Evolutionary conservation across 2,888 invertebrate species (phyloP), one percentile per base, ranked within the genome.

Genomic region (Nymphalis urticae): DNA sequence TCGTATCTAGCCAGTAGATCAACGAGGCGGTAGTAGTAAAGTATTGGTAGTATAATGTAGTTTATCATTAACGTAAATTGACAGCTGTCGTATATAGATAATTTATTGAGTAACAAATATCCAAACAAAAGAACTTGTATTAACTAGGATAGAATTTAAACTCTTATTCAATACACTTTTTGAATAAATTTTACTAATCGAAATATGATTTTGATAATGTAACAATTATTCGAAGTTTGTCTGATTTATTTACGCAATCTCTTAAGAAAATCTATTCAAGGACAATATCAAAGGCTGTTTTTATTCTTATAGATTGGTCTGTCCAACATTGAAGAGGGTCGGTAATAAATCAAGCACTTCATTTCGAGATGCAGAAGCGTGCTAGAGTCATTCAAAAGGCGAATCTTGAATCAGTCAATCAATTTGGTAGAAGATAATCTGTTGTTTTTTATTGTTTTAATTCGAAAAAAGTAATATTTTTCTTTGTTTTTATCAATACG

Each of bases 301-400:
- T 76, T 77, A 74, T 76, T 76, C 77, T 76, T 77, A 74, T 74
- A 74, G 76, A 80, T 77, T 72, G 73, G 73, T 76, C 74, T 69
- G 75, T 77, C 75, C 75, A 74, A 74, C 75, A 74, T 76, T 80
- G 82, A 81, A 68, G 75, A 79, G 80, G 80, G 80, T 82, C 73
- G 72, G 75, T 73, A 70, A 81, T 81, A 81, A 80, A 82, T 81
- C 80, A 82, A 81, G 77, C 65, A 76, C 77, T 79, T 77, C 78
- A 79, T 80, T 80, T 79, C 71, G 75, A 76, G 73, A 76, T 78
- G 73, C 73, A 76, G 75, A 78, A 77, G 77, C 77, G 76, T 75
- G 75, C 68, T 58, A 63, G 66, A 75, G 73, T 75, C 73, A 77
- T 75, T 75, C 73, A 70, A 69, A 66, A 71, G 70, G 70, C 72